A percentile compares a stretch with the other conserved stretches of the same genome.
phyloP scores from a whole-genome alignment of 1,140 invertebrate genomes.

The Hypothenemus hampei region DNA sequence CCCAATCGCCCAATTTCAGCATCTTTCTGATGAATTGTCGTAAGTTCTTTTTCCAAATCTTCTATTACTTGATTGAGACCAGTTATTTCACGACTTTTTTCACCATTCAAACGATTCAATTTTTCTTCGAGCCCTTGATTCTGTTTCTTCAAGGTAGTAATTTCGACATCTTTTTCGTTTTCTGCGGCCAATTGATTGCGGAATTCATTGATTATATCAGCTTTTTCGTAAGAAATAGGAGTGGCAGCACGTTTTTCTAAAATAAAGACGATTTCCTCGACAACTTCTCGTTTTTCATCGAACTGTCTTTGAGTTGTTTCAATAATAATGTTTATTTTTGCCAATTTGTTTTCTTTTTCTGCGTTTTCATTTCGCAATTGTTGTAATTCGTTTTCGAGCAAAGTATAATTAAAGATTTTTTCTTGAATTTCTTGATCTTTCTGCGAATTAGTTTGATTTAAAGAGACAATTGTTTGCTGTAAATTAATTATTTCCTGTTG shows the following conservation, averaged over 20 bases:
- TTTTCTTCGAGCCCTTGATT: constrained; percentile 17
- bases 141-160: constrained; percentile 5
- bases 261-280: constrained; percentile 30
- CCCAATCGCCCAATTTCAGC: constrained; percentile 41
- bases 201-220: constrained; percentile 29
- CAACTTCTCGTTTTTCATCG: constrained; percentile 31
- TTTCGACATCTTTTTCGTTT: constrained; percentile 21
- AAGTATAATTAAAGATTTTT: constrained; percentile 17
- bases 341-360: constrained; percentile 30
- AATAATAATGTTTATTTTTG: constrained; percentile 25
- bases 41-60: constrained; percentile 28
- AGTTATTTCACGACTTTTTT: constrained; percentile 22
- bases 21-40: constrained; percentile 49
- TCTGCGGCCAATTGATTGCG: constrained; percentile 21
- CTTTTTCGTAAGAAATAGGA: constrained; percentile 30
- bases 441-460: constrained; percentile 32
- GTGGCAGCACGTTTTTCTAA: constrained; percentile 24
- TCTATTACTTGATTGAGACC: constrained; percentile 26
- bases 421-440: constrained; percentile 22
- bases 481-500: constrained; percentile 46
- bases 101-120: constrained; percentile 1
- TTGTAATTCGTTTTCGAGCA: constrained; percentile 27
- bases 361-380: constrained; percentile 8
- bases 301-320: constrained; percentile 34
- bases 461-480: constrained; percentile 34